Evolutionary conservation across 2,888 invertebrate species (phyloP), one percentile per base, ranked within the genome.

Genomic region (Drosophila nr. medialis): DNA sequence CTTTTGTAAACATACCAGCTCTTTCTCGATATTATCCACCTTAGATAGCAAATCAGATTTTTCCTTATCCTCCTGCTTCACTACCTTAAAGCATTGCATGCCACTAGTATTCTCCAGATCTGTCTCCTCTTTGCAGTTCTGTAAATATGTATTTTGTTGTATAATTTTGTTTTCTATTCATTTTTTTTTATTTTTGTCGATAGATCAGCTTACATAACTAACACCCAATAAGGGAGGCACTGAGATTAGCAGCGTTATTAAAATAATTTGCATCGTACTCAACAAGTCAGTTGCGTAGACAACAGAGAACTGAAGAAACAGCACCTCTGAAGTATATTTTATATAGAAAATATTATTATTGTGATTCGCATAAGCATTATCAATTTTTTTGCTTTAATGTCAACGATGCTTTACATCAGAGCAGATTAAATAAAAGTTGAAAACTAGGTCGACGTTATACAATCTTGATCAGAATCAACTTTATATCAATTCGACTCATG

Each of bases 111-210:
- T 42, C 21, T 21, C 2, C 42, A 42, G 0, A 6, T 0, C 5
- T 5, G 5, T 1, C 2, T 21, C 11, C 11, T 0, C 6, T 1
- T 21, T 6, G 11, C 0, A 1, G 11, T 6, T 21, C 42, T 42
- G 11, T 42, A 42, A 21, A 42, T 13, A 2, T 5, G 11, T 42
- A 21, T 21, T 21, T 13, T 42, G 21, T 2, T 11, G 21, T 42
- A 6, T 21, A 21, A 0, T 42, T 42, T 42, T 11, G 40, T 2
- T 21, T 11, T 42, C 42, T 11, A 11, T 2, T 42, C 0, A 21
- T 21, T 42, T 42, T 2, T 2, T 2, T 42, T 11, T 5, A n/a
- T n/a, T 11, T 11, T 21, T 21, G 0, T 42, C 2, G 5, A 6
- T 42, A 11, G 42, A 21, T 42, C 5, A 21, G 11, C 42, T 42